phyloP scores from a whole-genome alignment of 2,797 vertebrate species.

The Phataginus tricuspis region DNA sequence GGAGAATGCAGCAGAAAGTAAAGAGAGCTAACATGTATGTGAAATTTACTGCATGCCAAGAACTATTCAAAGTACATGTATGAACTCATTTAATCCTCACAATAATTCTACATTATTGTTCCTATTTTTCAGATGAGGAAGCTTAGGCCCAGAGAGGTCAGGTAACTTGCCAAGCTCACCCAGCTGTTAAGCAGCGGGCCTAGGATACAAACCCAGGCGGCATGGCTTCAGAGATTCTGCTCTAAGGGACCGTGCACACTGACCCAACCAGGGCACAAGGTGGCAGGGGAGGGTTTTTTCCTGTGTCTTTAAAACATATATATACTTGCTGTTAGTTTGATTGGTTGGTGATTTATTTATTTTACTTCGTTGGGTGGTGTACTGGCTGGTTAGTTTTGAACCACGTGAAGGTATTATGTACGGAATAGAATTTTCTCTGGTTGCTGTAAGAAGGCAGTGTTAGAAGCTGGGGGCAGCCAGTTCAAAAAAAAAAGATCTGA shows the following conservation, averaged over 20 bases:
- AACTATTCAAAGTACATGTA: not conserved
- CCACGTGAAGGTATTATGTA: not conserved
- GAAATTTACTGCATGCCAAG: not conserved
- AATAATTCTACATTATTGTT: not conserved
- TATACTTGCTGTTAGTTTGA: not conserved
- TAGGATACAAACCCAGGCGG: not conserved
- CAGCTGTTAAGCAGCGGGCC: not conserved
- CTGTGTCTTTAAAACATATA: not conserved
- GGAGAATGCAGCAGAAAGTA: not conserved
- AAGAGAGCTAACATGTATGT: not conserved
- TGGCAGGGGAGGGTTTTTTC: not conserved
- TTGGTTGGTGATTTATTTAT: not conserved
- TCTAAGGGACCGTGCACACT: too few species aligned
- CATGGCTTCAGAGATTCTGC: not conserved
- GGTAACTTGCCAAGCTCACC: not conserved
- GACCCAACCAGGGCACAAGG: not conserved
- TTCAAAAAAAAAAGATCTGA: not conserved
- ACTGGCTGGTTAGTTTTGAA: not conserved
- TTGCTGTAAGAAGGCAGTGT: not conserved
- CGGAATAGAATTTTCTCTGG: not conserved
- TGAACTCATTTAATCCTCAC: not conserved
- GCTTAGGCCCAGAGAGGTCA: not conserved
- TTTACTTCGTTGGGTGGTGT: not conserved
- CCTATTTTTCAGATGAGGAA: not conserved
- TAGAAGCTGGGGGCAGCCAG: not conserved